Base-by-base conservation (phyloP, 2,888 invertebrate genomes). In the Caradrina kadenii region DNA sequence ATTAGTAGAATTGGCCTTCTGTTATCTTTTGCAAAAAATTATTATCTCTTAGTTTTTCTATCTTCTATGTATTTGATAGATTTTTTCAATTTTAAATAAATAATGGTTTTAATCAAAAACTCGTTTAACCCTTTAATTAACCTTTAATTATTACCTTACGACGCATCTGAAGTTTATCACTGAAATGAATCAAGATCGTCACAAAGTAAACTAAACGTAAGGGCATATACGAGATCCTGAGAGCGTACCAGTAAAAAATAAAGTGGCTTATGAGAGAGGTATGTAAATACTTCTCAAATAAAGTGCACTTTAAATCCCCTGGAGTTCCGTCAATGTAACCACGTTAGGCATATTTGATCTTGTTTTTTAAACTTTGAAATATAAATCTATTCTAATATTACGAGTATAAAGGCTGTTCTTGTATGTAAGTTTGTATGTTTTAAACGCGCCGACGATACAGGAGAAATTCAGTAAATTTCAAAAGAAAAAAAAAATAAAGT, bases 271-370 rank as follows among this genome's bases (percentile, higher is more conserved):
- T 59, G 49, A 60, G 76, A 59, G 52, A 66, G 70, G 76, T 79
- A 81, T 73, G 69, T 70, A 69, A 82, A 81, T 80, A 58, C 35
- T 35, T 53, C 52, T 76, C 50, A 63, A 70, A 79, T 80, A 71
- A 75, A 70, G 68, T 75, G 81, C 76, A 79, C 76, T 79, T 71
- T 60, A 66, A 61, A 79, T 71, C 62, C 63, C 55, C 67, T 56
- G 52, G 67, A 55, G 64, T 50, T 53, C 21, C 31, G 21, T 79
- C 35, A 48, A 58, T 58, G 22, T 69, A 67, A 73, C 50, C 49
- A 26, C 21, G 45, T 68, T 58, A 53, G 26, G 52, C 19, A n/a
- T 50, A 50, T 56, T 17, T 60, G 48, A 59, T 35, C 53, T 31
- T 61, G 53, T 19, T 55, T 7, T 55, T 54, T 2, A 48, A 31